Evolutionary conservation across 2,113 vertebrate genomes (phyloP), one percentile per base, ranked within the genome.

Genomic region (Scytalopus superciliaris): DNA sequence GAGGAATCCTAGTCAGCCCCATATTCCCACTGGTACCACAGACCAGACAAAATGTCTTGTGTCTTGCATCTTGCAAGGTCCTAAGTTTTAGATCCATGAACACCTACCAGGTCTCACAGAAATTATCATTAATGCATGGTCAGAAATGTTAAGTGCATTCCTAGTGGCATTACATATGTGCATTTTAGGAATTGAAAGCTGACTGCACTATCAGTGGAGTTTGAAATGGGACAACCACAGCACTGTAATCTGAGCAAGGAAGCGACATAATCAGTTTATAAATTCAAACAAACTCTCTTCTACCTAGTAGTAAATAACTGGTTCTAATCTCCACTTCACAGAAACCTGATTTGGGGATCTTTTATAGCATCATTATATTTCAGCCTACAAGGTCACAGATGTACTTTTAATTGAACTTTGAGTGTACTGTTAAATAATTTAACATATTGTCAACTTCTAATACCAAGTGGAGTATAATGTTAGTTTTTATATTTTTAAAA

Each of bases 381-480:
- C 55, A 84, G 25, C 45, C 70, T 59, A 7, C 31, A 33, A 67
- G 91, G 57, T 94, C 53, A 83, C 3, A 60, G 27, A 9, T n/a
- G 30, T 42, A 28, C 69, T 80, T 95, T 83, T 28, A 47, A 40
- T 28, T 86, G 30, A 89, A 68, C 3, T 22, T 68, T 49, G 12
- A 82, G 23, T 82, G 3, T 7, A 25, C 87, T 95, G 67, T 95
- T 77, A 92, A 53, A 70, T 94, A 90, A 68, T 85, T 79, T 85
- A 73, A 93, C 30, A 40, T 93, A 55, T 25, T 81, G 16, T 18
- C 37, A 77, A 73, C 31, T 68, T 95, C 79, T 94, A 87, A 84
- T 82, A 89, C 16, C 11, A 52, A 80, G 12, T 45, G 22, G 84
- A 78, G 19, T 83, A 19, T 50, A 81, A 87, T 87, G 90, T 56